Base-by-base conservation (phyloP, 2,113 vertebrate genomes). In the Calonectris borealis region DNA sequence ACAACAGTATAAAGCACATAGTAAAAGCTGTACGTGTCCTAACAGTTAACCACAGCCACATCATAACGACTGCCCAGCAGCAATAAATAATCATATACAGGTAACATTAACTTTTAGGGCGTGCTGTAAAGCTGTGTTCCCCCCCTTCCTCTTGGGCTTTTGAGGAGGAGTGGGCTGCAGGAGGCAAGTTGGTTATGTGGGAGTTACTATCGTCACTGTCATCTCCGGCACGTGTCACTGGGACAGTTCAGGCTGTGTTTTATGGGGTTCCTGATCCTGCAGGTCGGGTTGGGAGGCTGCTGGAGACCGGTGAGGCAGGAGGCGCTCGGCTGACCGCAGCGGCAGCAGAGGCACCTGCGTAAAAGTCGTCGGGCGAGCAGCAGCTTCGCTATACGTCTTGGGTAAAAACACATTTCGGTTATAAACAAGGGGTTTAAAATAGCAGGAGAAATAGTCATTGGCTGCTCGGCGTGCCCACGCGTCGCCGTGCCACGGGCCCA, bases 51-150 rank as follows among this genome's bases (percentile, higher is more conserved):
- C 78, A 83, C 82, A 94, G 84, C 55, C 75, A 85, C 52, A 64
- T 77, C 81, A 40, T 94, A 97, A 95, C 5, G n/a, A 91, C 78
- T 96, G 89, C 94, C 94, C 95, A 86, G 95, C 82, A 96, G 93
- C 94, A 75, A 94, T 96, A 97, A 97, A 97, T 97, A 96, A 97
- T 93, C 88, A 70, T 76, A 92, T 71, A 72, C 78, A 91, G 93
- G 92, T 96, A 93, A 83, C 94, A 90, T 97, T 93, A 94, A 96
- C 78, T 97, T 96, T 94, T 92, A 96, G 90, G 62, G 77, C 49
- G 48, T 71, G 95, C 64, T 79, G 60, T 94, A 97, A 96, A 97
- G 86, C 90, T 94, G 68, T 86, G 91, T 75, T 27, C n/a, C 69
- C 48, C 69, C 44, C 31, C 70, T 66, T 54, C 81, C 86, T 73